These are phyloP conservation scores for Desmodus rotundus DNA, from an alignment of 2,113 vertebrate species.

Conservation along the genomic window DNA sequence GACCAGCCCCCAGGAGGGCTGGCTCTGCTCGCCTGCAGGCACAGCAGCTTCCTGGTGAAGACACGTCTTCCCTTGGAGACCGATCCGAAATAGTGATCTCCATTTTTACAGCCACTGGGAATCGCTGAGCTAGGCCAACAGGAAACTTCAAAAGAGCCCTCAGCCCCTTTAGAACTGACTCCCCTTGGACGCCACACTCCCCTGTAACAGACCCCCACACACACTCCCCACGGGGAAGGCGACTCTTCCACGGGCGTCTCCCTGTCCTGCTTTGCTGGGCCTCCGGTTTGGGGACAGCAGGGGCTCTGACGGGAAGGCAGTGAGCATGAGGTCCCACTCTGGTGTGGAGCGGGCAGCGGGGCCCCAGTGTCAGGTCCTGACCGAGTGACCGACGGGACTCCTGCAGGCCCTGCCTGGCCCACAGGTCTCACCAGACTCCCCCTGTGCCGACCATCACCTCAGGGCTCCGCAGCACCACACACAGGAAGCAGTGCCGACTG, in stretches of 20 bases:
- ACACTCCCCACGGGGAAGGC: rapidly evolving
- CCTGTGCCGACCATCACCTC: too few species aligned
- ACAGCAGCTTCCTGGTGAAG: rapidly evolving
- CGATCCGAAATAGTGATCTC: rapidly evolving
- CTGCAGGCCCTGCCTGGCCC: too few species aligned
- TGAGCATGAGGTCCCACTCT: rapidly evolving
- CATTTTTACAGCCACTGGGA: background rate
- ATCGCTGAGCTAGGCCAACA: background rate
- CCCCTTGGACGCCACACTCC: rapidly evolving
- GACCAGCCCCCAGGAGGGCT: too few species aligned
- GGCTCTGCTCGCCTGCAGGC: too few species aligned
- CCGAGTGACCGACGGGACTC: too few species aligned
- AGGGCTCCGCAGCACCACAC: background rate
- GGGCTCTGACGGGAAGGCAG: rapidly evolving
- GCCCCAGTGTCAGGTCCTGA: background rate
- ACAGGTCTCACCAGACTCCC: background rate
- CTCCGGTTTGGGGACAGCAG: background rate
- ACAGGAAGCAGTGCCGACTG: background rate
- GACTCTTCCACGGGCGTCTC: rapidly evolving
- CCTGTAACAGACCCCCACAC: rapidly evolving
- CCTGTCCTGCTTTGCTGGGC: rapidly evolving
- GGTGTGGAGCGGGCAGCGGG: rapidly evolving
- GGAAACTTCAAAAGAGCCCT: background rate
- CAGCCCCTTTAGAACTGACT: too few species aligned
- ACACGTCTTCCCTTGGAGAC: background rate